phyloP scores from a whole-genome alignment of 1,140 invertebrate species.

The Lamellibrachia luymesi region DNA sequence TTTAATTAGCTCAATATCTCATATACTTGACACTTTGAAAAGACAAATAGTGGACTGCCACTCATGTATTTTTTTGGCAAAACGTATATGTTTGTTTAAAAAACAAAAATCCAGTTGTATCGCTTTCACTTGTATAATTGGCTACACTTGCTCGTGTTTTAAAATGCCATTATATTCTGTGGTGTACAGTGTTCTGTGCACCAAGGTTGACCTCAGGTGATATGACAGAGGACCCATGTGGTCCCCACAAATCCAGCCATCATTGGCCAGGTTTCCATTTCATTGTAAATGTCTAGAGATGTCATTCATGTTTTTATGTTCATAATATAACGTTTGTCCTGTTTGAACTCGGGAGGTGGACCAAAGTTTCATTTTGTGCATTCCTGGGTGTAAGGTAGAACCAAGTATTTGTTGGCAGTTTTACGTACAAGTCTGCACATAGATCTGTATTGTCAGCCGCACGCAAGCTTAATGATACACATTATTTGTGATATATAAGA shows the following conservation, averaged over 20 bases:
- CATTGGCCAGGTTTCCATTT: not conserved
- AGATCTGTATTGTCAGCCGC: not conserved
- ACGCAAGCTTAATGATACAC: not conserved
- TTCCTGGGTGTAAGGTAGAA: not conserved
- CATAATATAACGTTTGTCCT: not conserved
- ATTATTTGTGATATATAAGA: not conserved
- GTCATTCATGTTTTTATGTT: not conserved
- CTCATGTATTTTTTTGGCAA: no score
- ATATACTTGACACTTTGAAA: not conserved
- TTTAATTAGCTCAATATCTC: not conserved
- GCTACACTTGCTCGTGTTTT: not conserved
- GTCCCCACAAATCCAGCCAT: not conserved
- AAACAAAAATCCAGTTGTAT: not conserved
- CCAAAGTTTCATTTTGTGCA: not conserved
- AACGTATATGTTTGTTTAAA: not conserved
- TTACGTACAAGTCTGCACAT: not conserved
- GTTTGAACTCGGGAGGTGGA: not conserved
- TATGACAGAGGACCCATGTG: not conserved
- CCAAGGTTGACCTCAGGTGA: not conserved
- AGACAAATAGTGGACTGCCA: not conserved
- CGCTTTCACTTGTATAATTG: not conserved
- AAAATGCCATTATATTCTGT: not conserved
- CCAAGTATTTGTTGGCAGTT: not conserved
- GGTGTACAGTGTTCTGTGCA: not conserved
- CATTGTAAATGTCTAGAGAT: constrained; percentile 1